Evolutionary conservation across 2,113 vertebrate species (phyloP).

Genomic region (Nipponia nippon): DNA sequence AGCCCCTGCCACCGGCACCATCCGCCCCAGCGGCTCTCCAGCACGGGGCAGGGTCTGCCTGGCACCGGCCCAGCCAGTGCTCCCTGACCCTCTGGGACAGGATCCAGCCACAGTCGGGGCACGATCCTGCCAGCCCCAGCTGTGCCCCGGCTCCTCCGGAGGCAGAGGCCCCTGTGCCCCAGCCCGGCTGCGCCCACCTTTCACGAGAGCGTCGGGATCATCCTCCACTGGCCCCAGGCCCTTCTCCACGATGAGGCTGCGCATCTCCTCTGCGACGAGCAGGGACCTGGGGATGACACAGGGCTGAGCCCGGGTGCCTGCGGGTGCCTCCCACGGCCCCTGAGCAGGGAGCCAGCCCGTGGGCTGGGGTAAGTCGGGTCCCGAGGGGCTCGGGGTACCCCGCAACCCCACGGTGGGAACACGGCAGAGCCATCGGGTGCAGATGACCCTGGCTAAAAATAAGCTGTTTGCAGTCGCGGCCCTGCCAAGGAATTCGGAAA

Average conservation of each 20-base stretch:
- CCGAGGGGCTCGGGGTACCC: background rate
- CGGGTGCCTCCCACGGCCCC: background rate
- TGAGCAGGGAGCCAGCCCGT: fast-evolving
- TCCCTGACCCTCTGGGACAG: background rate
- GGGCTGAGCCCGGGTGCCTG: background rate
- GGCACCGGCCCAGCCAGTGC: background rate
- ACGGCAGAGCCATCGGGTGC: constrained; percentile 75
- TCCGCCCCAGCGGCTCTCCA: fast-evolving
- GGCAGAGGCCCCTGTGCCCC: background rate
- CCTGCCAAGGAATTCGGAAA: constrained; percentile 83
- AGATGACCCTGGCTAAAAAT: constrained; percentile 89
- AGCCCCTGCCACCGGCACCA: fast-evolving
- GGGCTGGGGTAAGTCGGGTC: background rate
- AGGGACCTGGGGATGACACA: constrained; percentile 62
- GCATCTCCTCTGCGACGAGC: constrained; percentile 84
- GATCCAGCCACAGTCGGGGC: background rate
- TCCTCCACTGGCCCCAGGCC: constrained; percentile 79
- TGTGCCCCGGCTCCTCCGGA: fast-evolving
- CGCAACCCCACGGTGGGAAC: constrained; percentile 71
- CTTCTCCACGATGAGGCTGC: constrained; percentile 88
- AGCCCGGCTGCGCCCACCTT: constrained; percentile 75
- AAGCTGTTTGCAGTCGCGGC: constrained; percentile 80
- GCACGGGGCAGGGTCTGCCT: background rate
- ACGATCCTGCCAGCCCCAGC: background rate
- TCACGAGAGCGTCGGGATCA: constrained; percentile 83